These are phyloP conservation scores for Doris montereyensis DNA, from an alignment of 2,888 invertebrate species.

Conservation along the genomic window DNA sequence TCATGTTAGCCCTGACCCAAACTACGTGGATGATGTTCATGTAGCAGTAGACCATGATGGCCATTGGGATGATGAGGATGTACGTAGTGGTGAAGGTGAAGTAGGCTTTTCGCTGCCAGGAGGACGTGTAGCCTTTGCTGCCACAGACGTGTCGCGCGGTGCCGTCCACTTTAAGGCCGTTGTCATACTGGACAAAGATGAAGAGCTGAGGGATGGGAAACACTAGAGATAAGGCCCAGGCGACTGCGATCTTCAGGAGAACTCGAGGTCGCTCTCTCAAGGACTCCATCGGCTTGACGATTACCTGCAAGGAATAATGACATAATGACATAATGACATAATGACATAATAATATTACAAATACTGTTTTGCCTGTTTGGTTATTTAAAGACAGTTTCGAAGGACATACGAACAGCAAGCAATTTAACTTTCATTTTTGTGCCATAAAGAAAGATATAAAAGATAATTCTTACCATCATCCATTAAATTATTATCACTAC, in stretches of 20 bases:
- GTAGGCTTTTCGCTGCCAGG: slow-evolving; percentile 74
- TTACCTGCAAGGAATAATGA: slow-evolving; percentile 54
- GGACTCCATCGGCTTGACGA: slow-evolving; percentile 72
- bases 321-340: background rate
- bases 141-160: slow-evolving; percentile 66
- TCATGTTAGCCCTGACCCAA: slow-evolving; percentile 65
- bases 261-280: slow-evolving; percentile 63
- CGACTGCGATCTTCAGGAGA: slow-evolving; percentile 67
- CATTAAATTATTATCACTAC: too few species aligned
- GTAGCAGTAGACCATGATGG: slow-evolving; percentile 73
- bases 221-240: slow-evolving; percentile 72
- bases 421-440: too few species aligned
- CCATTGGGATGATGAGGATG: slow-evolving; percentile 72
- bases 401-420: too few species aligned
- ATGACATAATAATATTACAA: background rate
- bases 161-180: slow-evolving; percentile 57
- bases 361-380: too few species aligned
- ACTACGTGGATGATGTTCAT: slow-evolving; percentile 72
- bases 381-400: too few species aligned
- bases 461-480: too few species aligned
- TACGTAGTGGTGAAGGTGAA: slow-evolving; percentile 73
- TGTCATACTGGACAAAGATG: slow-evolving; percentile 66
- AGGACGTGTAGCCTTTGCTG: slow-evolving; percentile 72
- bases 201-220: slow-evolving; percentile 73
- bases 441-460: too few species aligned